Evolutionary conservation across 2,888 invertebrate species (phyloP).

Genomic region (Rhogogaster chlorosoma): DNA sequence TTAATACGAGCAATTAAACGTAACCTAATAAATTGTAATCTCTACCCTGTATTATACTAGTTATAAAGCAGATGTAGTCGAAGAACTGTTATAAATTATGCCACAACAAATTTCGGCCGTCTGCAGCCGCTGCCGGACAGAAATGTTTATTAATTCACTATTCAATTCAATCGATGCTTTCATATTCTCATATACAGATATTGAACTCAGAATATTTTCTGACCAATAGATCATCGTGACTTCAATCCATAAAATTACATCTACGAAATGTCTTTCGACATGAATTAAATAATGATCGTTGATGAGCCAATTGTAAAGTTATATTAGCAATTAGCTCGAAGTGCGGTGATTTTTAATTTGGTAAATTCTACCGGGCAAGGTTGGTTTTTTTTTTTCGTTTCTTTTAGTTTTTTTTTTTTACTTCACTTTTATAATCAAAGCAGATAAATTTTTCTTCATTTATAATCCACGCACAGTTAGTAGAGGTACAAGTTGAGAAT

Average conservation of each 20-base stretch:
- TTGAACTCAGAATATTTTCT: background rate
- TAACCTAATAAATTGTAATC: constrained; percentile 58
- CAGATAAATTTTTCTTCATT: background rate
- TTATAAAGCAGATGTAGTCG: constrained; percentile 2
- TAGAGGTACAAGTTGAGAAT: background rate
- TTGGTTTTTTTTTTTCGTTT: background rate
- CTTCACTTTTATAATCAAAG: background rate
- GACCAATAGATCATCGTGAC: background rate
- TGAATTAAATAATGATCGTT: background rate
- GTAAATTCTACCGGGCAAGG: background rate
- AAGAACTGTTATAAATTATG: background rate
- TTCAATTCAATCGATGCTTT: background rate
- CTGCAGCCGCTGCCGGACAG: background rate
- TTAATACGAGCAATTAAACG: constrained; percentile 60
- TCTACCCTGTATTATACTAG: constrained; percentile 10
- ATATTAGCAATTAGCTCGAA: background rate
- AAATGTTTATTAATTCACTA: background rate
- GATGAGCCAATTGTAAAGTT: background rate
- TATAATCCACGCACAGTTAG: background rate
- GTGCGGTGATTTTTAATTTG: background rate
- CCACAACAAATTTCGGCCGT: background rate
- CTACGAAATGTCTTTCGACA: background rate
- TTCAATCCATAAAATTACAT: background rate
- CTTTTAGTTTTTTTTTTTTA: background rate
- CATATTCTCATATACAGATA: background rate